Base-by-base conservation (phyloP, 2,888 invertebrate genomes). In the Calameuta idolon region DNA sequence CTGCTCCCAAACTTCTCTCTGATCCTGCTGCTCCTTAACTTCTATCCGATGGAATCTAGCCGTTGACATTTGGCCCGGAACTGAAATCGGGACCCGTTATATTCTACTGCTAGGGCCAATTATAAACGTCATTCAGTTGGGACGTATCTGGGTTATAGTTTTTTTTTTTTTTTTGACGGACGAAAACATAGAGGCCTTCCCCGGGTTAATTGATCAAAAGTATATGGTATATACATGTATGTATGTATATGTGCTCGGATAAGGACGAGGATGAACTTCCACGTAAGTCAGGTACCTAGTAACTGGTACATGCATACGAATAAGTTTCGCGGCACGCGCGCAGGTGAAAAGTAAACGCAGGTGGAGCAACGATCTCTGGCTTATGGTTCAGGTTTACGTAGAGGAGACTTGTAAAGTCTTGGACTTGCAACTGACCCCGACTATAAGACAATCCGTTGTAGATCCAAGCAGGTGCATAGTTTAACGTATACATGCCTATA, bases 311-410 rank as follows among this genome's bases (percentile, higher is more conserved):
- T 78, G 77, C 37, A 82, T 77, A 75, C 74, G 77, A 55, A 77
- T 79, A 80, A 79, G 78, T 71, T 33, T 34, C 33, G 71, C 31
- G 68, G 79, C 83, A 86, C 84, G 84, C 80, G 85, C 86, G 91
- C 91, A 90, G 91, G 91, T 90, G 91, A 90, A 88, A 86, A 82
- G 81, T 80, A 81, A 84, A 83, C 84, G 90, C 90, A 91, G 90
- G 90, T 90, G 90, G 86, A 89, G 88, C 87, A 85, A 82, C 84
- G 86, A 88, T 88, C 87, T 85, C 79, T 83, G 79, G 81, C 78
- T 77, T 34, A 15, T 9, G 71, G 33, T 15, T 71, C 71, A 34
- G 71, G 31, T 71, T 71, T 34, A 71, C 12, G 55, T 55, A 55
- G 55, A 55, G 55, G 55, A 55, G 55, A 55, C 23, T 55, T 55